Base-by-base conservation (phyloP, 2,113 vertebrate genomes). In the Trematocara nigrifrons region DNA sequence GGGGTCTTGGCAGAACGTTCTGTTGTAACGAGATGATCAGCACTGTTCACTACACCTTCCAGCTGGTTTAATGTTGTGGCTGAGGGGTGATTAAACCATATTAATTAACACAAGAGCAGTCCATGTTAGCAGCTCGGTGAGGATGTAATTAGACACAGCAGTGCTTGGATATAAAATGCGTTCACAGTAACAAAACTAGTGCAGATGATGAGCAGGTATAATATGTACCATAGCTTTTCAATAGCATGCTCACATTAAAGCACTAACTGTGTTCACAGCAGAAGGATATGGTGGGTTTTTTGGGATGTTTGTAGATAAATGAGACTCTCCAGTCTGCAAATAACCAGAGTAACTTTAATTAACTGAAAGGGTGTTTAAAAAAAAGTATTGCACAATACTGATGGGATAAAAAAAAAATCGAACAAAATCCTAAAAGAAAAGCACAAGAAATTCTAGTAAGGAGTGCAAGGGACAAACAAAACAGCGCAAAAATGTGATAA, bases 211-310 rank as follows among this genome's bases (percentile, higher is more conserved):
- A 76, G 45, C 71, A 49, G 45, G 71, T 76, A 51, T 76, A 0
- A 31, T 3, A 10, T 49, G 69, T 31, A 49, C 42, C 42, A 49
- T 76, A 31, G 20, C 69, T 76, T 76, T 76, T 76, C 42, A 49
- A 29, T 1, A 74, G 42, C 15, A 49, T 47, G 69, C 13, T 74
- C 13, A 16, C 69, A 18, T 49, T 49, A 74, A 18, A 74, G 15
- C 22, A 18, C 69, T 47, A 74, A 5, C 69, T 49, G 69, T 26
- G 8, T 49, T 74, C 20, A 31, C 22, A 49, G 42, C 22, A 7
- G 69, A 49, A 15, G 22, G 15, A 18, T 9, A 47, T 74, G 42
- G 6, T 47, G 22, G 10, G 0, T 0, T 45, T 29, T 42, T 74
- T n/a, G 2, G 6, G 13, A 47, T 74, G 40, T 74, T 31, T 1